Base-by-base conservation (phyloP, 2,113 vertebrate species). In the Todiramphus saurophagus region DNA sequence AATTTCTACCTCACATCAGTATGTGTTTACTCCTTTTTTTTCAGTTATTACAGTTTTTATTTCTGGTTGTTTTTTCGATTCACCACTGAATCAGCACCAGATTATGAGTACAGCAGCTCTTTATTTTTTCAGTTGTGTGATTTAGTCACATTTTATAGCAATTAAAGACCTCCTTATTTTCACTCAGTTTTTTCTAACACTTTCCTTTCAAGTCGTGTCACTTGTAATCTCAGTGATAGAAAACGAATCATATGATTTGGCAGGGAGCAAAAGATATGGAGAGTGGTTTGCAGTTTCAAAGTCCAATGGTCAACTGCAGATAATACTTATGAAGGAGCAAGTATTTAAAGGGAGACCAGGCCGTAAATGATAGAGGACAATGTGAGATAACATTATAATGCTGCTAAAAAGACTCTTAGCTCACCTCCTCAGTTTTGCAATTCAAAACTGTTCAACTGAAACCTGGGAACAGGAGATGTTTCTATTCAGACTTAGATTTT, bases 261-360 rank as follows among this genome's bases (percentile, higher is more conserved):
- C 30, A 83, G 51, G 64, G 74, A 83, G 48, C 39, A 60, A 80
- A 83, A 90, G 51, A 86, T 80, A 77, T 1, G 24, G 85, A 76
- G 93, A 95, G 39, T 30, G 56, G 63, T 83, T 83, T 94, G 77
- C 56, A 78, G 88, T 92, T 90, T 94, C 92, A 89, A 93, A 92
- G 90, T 96, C 88, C 96, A 90, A 53, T 24, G 35, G 64, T 78
- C 59, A 90, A 60, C 13, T 75, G 46, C 69, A 89, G 56, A 48
- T 75, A 80, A 59, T 59, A 90, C 78, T 80, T 75, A 33, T 4
- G 58, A 83, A 85, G n/a, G 43, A 77, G 17, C 21, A 80, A 91
- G 31, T 66, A 27, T 46, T 91, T 83, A 44, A 77, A 90, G 75
- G 51, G 39, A 81, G 43, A 75, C 68, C 24, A 78, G 68, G 51